Percentiles rank a stretch among this genome's conserved stretches.
Conservation (phyloP, 2,797 vertebrate species). For the Delichon dasypus region DNA sequence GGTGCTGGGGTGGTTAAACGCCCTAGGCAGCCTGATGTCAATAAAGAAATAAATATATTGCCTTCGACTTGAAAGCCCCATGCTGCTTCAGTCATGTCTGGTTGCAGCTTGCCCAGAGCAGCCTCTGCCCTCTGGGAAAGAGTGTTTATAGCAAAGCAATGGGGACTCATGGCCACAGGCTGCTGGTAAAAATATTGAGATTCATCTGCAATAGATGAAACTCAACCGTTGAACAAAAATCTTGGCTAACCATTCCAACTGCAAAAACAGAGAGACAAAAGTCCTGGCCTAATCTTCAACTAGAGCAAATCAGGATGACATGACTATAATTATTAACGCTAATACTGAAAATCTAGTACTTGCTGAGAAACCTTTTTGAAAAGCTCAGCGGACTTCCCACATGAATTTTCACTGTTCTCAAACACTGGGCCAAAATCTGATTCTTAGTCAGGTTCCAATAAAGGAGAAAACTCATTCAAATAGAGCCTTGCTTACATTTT, state of each 20-base stretch:
- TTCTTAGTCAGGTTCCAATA: background rate
- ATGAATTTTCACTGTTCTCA: background rate
- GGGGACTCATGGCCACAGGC: background rate
- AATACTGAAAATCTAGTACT: background rate
- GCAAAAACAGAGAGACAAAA: background rate
- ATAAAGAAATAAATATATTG: background rate
- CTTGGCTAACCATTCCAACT: background rate
- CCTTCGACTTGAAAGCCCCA: background rate
- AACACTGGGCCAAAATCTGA: background rate
- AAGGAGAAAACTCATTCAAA: background rate
- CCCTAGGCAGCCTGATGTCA: background rate
- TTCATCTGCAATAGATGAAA: background rate
- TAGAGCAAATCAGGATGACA: background rate
- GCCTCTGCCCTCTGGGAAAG: background rate
- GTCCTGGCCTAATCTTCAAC: background rate
- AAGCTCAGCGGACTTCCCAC: background rate
- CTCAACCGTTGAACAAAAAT: background rate
- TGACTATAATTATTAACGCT: background rate
- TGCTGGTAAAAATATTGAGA: background rate
- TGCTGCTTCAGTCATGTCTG: background rate
- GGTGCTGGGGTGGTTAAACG: background rate
- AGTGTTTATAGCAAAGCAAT: background rate
- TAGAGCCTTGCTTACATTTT: background rate
- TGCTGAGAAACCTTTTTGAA: background rate
- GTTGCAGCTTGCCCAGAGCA: background rate